Evolutionary conservation across 92 coral and sea anemone genomes (phyloP).

Genomic region (Parazoanthus swiftii): DNA sequence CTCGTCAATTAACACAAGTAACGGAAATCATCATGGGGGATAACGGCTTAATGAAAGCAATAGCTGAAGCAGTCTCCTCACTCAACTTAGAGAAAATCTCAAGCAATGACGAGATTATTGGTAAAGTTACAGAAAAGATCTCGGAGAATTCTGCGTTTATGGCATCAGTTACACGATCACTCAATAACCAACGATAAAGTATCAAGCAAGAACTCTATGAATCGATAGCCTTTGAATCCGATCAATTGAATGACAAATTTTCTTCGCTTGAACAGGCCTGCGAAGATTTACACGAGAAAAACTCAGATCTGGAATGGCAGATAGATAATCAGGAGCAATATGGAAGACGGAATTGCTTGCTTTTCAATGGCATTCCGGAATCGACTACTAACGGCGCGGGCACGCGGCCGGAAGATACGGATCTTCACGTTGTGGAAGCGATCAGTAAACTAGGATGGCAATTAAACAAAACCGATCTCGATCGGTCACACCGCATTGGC

Average conservation of each 20-base stretch:
- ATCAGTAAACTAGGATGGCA: too few relatives aligned
- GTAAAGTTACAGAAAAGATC: background rate
- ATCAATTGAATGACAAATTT: background rate
- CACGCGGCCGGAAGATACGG: too few relatives aligned
- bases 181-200: background rate
- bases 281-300: conserved; percentile 2
- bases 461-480: too few relatives aligned
- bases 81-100: background rate
- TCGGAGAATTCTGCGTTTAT: background rate
- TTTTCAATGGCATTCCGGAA: too few relatives aligned
- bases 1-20: background rate
- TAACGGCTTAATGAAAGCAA: background rate
- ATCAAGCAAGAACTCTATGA: conserved; percentile 22
- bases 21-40: background rate
- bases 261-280: background rate
- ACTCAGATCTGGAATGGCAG: conserved; percentile 16
- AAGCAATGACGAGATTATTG: background rate
- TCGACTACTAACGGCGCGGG: too few relatives aligned
- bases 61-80: background rate
- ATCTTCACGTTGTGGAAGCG: too few relatives aligned
- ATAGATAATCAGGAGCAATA: background rate
- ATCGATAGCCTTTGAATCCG: background rate
- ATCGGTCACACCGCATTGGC: too few relatives aligned
- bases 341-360: too few relatives aligned
- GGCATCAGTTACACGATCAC: background rate